These are phyloP conservation scores for Clytia hemisphaerica DNA, from an alignment of 30 jellyfish, hydroid and myxozoan species.

Conservation along the genomic window DNA sequence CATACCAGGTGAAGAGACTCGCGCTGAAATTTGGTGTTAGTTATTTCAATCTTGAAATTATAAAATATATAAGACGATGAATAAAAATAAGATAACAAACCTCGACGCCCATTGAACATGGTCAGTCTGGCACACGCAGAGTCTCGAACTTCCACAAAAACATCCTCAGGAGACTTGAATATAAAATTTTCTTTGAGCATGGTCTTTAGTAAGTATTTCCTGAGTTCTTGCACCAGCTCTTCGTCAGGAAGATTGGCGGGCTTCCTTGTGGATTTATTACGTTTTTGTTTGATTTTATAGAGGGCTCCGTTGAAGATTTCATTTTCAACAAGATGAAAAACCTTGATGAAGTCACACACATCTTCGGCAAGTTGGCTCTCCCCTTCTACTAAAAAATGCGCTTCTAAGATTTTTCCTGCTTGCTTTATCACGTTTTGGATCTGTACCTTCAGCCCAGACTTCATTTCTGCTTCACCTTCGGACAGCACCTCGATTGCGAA, in stretches of 20 bases:
- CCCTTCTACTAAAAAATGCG: conserved; percentile 5
- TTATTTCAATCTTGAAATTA: too few species aligned
- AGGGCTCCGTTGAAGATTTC: conserved; percentile 4
- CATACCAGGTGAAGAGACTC: too few species aligned
- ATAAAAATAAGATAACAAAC: too few species aligned
- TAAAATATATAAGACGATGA: too few species aligned
- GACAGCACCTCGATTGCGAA: background rate
- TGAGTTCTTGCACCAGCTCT: background rate
- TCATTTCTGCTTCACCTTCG: background rate
- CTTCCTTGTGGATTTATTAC: conserved; percentile 5
- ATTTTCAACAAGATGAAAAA: background rate
- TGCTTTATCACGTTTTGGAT: background rate
- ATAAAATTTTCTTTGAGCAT: background rate
- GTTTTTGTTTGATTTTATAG: background rate
- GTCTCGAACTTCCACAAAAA: conserved; percentile 2
- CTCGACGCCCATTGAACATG: conserved; percentile 5
- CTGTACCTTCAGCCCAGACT: background rate
- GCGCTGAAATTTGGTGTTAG: too few species aligned
- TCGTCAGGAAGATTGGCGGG: conserved; percentile 7
- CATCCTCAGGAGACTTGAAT: background rate
- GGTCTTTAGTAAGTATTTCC: background rate
- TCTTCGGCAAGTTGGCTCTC: background rate
- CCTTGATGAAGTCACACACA: too few species aligned
- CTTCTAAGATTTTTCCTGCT: background rate
- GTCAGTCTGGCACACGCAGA: conserved; percentile 7